Evolutionary conservation across 1,140 invertebrate species (phyloP), one percentile per base, ranked within the genome.

Genomic region (Hyposmocoma kahamanoa): DNA sequence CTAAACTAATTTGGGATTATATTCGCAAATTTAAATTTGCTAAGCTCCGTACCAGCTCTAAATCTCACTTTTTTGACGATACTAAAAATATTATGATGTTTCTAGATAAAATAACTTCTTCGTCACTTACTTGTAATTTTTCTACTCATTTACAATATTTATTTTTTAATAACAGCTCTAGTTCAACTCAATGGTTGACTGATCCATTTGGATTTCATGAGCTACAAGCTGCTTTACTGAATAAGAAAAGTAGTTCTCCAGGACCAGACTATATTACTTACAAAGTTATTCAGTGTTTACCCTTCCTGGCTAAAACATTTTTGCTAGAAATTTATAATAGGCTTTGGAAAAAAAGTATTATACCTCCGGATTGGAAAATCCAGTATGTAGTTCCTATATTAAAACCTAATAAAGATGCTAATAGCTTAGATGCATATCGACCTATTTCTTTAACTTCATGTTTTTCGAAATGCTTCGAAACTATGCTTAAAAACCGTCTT

Each of bases 371-470:
- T 10, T 47, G 46, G 46, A 47, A 47, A 38, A 21, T 17, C 2
- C 46, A 47, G 13, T 18, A 32, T 9, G 28, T 39, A 0, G n/a
- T 47, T 11, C 34, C 46, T 9, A 47, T 47, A 6, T 15, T 47
- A 1, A 47, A 47, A 28, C 15, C 34, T 15, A n/a, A 11, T 11
- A 47, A 26, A n/a, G 34, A 47, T 36, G 13, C 45, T 38, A 38
- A 36, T 38, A 26, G 24, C 22, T 34, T 26, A 30, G n/a, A 13
- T 6, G 21, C 45, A 10, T 38, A 47, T 17, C 19, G 45, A 15
- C 45, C 45, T 8, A 47, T 47, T 30, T 24, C 45, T 17, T 38
- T 47, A 26, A 30, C 45, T 11, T 47, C 45, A 15, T 21, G 20
- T 22, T 11, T 47, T 19, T 20, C 34, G 10, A 47, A 47, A 13